Conservation (phyloP, 2,797 vertebrate genomes). For the Sebastes nivosus region DNA sequence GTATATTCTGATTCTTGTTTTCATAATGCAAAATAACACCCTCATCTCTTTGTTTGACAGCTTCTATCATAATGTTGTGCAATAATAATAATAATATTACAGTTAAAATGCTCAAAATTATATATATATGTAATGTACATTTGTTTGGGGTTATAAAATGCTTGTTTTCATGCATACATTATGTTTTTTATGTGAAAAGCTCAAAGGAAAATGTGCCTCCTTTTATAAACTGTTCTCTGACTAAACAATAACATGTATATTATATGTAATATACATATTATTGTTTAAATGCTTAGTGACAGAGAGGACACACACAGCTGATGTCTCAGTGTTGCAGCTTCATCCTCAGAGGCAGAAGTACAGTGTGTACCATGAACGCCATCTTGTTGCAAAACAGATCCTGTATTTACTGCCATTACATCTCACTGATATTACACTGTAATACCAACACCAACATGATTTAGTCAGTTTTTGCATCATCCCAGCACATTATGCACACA, state of each 20-base stretch:
- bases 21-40: neutral
- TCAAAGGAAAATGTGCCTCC: neutral
- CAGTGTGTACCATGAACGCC: conserved; percentile 73
- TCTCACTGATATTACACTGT: conserved; percentile 40
- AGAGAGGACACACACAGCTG: neutral
- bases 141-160: neutral
- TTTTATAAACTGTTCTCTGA: neutral
- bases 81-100: too few species aligned
- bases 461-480: neutral
- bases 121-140: neutral
- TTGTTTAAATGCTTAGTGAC: neutral
- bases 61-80: neutral
- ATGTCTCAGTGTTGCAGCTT: conserved; percentile 25
- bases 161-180: neutral
- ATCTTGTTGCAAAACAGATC: conserved; percentile 76
- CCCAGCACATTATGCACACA: rapidly evolving
- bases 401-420: conserved; percentile 53
- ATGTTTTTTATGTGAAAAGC: neutral
- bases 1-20: neutral
- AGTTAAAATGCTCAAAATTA: too few species aligned
- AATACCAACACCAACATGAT: neutral
- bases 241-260: neutral
- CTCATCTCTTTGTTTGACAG: neutral
- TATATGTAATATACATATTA: too few species aligned
- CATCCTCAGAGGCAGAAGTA: conserved; percentile 46